Percentiles rank a stretch among this genome's conserved stretches.
Conservation (phyloP, 2,888 invertebrate genomes). For the Troides helena region DNA sequence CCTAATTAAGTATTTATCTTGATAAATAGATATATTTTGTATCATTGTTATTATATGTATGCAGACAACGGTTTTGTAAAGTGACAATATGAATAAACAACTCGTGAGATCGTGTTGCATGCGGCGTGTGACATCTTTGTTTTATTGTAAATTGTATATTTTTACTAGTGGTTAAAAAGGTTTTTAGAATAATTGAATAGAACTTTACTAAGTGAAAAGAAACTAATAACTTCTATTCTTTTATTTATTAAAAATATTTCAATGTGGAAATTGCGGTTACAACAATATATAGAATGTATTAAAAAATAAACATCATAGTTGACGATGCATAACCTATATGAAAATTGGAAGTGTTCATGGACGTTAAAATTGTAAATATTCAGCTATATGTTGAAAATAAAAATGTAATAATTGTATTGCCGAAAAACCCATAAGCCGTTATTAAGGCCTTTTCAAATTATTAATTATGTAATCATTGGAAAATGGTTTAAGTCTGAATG, state of each 20-base stretch:
- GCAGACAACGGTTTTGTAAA: neutral
- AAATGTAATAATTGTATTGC: neutral
- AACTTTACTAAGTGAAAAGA: no score
- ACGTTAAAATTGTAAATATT: no score
- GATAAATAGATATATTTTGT: neutral
- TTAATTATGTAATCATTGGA: neutral
- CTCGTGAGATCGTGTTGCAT: slow-evolving; percentile 24
- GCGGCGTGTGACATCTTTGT: neutral
- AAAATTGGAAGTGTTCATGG: no score
- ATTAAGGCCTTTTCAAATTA: neutral
- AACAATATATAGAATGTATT: no score
- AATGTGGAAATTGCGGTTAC: no score
- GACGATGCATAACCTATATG: no score
- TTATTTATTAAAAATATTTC: neutral
- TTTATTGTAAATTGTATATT: neutral
- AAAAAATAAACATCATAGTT: no score
- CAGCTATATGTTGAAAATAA: no score
- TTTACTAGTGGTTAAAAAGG: neutral
- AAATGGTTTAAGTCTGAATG: neutral
- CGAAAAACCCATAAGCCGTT: neutral
- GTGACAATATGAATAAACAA: slow-evolving; percentile 3
- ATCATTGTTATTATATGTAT: neutral
- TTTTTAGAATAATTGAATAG: no score
- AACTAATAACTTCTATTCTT: neutral
- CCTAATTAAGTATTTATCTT: neutral